phyloP scores from a whole-genome alignment of 2,797 vertebrate species.

The Xerus rutilus region DNA sequence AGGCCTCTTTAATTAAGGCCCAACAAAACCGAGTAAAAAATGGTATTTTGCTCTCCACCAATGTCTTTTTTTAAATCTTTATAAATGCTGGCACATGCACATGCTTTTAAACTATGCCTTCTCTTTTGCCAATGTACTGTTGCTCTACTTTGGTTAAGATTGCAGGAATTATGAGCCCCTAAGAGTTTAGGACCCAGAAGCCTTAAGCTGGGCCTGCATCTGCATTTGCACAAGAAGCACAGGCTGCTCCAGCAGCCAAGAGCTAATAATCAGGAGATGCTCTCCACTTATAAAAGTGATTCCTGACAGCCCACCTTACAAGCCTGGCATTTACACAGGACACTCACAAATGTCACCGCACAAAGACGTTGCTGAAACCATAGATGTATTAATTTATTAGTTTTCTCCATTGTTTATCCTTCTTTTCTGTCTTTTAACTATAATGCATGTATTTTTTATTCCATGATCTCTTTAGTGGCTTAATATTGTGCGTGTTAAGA shows the following conservation, averaged over 20 bases:
- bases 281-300: background rate
- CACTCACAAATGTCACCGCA: conserved; percentile 46
- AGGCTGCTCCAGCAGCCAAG: background rate
- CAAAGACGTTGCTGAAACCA: background rate
- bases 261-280: background rate
- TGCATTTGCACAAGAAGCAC: conserved; percentile 14
- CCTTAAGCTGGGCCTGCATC: background rate
- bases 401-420: background rate
- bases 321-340: conserved; percentile 63
- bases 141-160: conserved; percentile 43
- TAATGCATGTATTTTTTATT: conserved; percentile 10
- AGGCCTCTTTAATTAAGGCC: conserved; percentile 81
- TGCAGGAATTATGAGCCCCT: conserved; percentile 38
- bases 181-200: background rate
- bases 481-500: background rate
- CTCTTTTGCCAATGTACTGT: conserved; percentile 42
- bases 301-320: background rate
- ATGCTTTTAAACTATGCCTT: conserved; percentile 67
- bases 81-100: conserved; percentile 75
- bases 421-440: background rate
- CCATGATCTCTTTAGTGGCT: background rate
- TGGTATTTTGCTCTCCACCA: conserved; percentile 72
- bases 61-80: conserved; percentile 69
- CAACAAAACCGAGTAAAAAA: conserved; percentile 73
- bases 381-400: conserved; percentile 35